Conservation (phyloP, 2,797 vertebrate species). For the Muscicapa striata region DNA sequence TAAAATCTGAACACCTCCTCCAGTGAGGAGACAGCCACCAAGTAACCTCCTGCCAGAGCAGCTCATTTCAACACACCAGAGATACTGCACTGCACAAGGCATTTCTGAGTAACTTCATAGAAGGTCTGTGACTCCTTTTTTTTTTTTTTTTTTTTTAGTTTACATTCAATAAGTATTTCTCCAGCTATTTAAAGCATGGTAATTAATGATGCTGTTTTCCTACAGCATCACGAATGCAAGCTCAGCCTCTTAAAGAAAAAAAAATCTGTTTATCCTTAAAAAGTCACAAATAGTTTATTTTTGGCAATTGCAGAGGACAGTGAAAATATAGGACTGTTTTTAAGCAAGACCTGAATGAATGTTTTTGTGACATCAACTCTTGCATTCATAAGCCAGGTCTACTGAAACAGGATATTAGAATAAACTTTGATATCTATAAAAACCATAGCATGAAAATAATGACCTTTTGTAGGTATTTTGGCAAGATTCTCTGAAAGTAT, state of each 20-base stretch:
- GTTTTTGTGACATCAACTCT: not conserved
- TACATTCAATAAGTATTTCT: not conserved
- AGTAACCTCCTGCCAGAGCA: not conserved
- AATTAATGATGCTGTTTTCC: not conserved
- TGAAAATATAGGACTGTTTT: not conserved
- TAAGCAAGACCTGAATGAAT: not conserved
- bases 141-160: not conserved
- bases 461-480: not conserved
- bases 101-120: not conserved
- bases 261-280: not conserved
- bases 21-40: not conserved
- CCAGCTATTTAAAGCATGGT: not conserved
- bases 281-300: not conserved
- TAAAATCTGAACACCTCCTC: not conserved
- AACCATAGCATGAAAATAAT: not conserved
- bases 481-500: not conserved
- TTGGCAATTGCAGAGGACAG: not conserved
- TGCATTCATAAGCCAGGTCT: not conserved
- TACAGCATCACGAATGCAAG: not conserved
- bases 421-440: not conserved
- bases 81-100: not conserved
- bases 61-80: not conserved
- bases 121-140: not conserved
- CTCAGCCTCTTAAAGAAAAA: not conserved
- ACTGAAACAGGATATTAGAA: not conserved